Evolutionary conservation across 2,797 vertebrate species (phyloP).

Genomic region (Masticophis lateralis): DNA sequence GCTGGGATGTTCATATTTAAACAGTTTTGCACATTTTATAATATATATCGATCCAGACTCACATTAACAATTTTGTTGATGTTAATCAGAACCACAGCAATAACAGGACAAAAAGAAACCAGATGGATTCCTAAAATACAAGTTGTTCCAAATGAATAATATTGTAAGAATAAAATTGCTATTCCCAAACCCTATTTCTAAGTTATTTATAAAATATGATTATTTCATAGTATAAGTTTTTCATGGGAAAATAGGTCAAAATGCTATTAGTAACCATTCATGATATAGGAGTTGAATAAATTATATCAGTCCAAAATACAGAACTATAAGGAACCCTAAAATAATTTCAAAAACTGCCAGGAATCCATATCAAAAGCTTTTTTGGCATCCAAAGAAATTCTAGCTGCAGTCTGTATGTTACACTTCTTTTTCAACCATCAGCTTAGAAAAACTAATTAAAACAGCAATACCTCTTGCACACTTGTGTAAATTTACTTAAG

Average conservation of each 20-base stretch:
- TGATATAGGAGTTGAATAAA: neutral
- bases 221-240: neutral
- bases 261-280: neutral
- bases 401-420: neutral
- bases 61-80: neutral
- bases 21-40: neutral
- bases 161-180: neutral
- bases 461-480: neutral
- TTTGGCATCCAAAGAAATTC: neutral
- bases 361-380: neutral
- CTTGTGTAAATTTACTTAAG: neutral
- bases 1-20: neutral
- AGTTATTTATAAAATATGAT: neutral
- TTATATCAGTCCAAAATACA: neutral
- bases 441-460: neutral
- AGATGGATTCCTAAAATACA: neutral
- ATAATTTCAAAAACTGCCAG: neutral
- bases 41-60: neutral
- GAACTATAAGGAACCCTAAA: neutral
- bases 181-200: neutral
- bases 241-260: neutral
- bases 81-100: neutral
- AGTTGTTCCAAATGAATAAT: neutral
- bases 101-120: neutral
- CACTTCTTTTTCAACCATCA: neutral